Base-by-base conservation (phyloP, 2,113 vertebrate genomes). In the Thinocorus orbignyianus region DNA sequence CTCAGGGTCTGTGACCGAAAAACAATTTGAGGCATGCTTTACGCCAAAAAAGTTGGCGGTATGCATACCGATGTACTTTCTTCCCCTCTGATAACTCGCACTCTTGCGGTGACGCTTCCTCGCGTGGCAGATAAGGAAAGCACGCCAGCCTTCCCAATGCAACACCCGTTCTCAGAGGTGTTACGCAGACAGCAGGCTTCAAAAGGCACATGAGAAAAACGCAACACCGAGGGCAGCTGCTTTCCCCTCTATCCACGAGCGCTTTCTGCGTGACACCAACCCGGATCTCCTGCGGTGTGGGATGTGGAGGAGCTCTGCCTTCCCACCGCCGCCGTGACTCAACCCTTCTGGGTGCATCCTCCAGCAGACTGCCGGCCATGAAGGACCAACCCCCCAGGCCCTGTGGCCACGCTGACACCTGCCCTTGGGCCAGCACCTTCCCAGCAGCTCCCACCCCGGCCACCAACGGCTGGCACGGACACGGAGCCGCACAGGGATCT, bases 261-360 rank as follows among this genome's bases (percentile, higher is more conserved):
- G 39, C 84, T 65, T 91, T 69, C 88, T n/a, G 92, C 48, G 19
- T 2, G 76, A 42, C 74, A 37, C 69, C 10, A 61, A 44, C 33
- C 7, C 52, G 12, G 58, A 82, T 86, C 37, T 15, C 46, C 5
- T 12, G 69, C 62, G 28, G 55, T 6, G 22, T 25, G 79, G 60
- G 80, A 51, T 31, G 22, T 3, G 66, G 64, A 86, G 66, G 64
- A 86, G 92, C 51, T 52, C 62, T 93, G 85, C 68, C 79, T 92
- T 92, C 76, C 69, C 60, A 26, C 17, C 28, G 7, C 64, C 55
- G 55, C 4, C 58, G 92, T 97, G 95, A 97, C 96, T 98, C 96
- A 94, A 95, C 86, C 84, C 79, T 94, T 78, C 44, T 13, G 5
- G 30, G 77, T 2, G 91, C 90, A 72, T 79, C 46, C 69, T 66